Base-by-base conservation (phyloP, 2,888 invertebrate species). In the Notodonta ziczac region DNA sequence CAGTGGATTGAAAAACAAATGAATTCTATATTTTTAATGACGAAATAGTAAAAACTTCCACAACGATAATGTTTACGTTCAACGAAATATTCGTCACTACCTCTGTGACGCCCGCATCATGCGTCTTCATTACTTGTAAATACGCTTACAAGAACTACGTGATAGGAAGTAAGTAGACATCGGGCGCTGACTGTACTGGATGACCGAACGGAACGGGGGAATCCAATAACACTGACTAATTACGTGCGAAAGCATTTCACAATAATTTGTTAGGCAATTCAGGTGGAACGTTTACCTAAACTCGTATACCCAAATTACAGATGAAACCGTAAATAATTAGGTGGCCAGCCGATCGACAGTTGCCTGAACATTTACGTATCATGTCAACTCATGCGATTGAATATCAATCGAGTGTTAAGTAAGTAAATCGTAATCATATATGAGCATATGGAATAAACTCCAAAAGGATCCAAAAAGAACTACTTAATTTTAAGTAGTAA, bases 71-170 rank as follows among this genome's bases (percentile, higher is more conserved):
- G 39, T 54, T 2, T 8, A 32, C 12, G 35, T 68, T 61, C 73
- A 52, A 56, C 54, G 73, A 73, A 74, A 53, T 44, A 8, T 56
- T 57, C 56, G 61, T 67, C 65, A 72, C 58, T 3, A 53, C 5
- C 5, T 35, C 51, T 73, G 52, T 75, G 70, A 73, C 69, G 73
- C 64, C 48, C 10, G 32, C 7, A 32, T 13, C 42, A 57, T 50
- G 58, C 53, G 61, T 65, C 52, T 59, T 64, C 63, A 44, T 62
- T 63, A 63, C 50, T 14, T 52, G 44, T 60, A 63, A 62, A 12
- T 56, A 10, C 53, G 63, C 8, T 70, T 57, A 52, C 39, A 12
- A 65, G 67, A 73, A 75, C 5, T 63, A 54, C 55, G 24, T 24
- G 66, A 63, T 62, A 55, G 39, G 14, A 64, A 57, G 52, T 32